Evolutionary conservation across 2,113 vertebrate genomes (phyloP).

Genomic region (Pangasianodon gigas): DNA sequence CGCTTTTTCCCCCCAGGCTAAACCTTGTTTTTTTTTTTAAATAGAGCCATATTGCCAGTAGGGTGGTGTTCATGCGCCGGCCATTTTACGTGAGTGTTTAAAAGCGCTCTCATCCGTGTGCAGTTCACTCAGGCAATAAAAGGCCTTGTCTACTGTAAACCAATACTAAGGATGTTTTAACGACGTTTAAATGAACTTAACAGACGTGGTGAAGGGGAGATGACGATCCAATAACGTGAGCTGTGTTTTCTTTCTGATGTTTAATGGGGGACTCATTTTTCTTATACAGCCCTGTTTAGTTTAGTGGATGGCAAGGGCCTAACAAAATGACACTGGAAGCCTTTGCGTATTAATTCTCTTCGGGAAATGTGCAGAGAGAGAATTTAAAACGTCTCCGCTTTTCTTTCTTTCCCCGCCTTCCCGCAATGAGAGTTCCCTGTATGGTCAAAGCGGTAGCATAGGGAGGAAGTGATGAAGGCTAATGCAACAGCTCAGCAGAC

Average conservation of each 20-base stretch:
- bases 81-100: slow-evolving; percentile 20
- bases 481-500: slow-evolving; percentile 35
- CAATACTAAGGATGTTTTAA: slow-evolving; percentile 65
- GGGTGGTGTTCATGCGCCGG: background rate
- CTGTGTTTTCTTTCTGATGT: slow-evolving; percentile 42
- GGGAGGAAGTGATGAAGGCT: slow-evolving; percentile 22
- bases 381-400: slow-evolving; percentile 16
- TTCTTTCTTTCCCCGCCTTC: slow-evolving; percentile 18
- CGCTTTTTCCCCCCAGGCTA: slow-evolving; percentile 5
- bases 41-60: slow-evolving; percentile 12
- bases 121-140: slow-evolving; percentile 25
- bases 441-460: slow-evolving; percentile 12
- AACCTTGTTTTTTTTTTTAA: background rate
- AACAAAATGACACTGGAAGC: slow-evolving; percentile 49
- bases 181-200: slow-evolving; percentile 66
- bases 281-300: slow-evolving; percentile 32
- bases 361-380: background rate
- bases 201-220: slow-evolving; percentile 58
- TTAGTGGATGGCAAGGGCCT: slow-evolving; percentile 34
- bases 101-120: background rate
- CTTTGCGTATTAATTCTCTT: slow-evolving; percentile 38
- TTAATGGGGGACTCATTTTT: slow-evolving; percentile 67
- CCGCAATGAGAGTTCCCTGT: slow-evolving; percentile 5
- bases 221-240: slow-evolving; percentile 74
- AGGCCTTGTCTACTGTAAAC: slow-evolving; percentile 40